A percentile compares a stretch with the other conserved stretches of the same genome.
Evolutionary conservation across 2,797 vertebrate species (phyloP).

Genomic region (Octomys mimax): DNA sequence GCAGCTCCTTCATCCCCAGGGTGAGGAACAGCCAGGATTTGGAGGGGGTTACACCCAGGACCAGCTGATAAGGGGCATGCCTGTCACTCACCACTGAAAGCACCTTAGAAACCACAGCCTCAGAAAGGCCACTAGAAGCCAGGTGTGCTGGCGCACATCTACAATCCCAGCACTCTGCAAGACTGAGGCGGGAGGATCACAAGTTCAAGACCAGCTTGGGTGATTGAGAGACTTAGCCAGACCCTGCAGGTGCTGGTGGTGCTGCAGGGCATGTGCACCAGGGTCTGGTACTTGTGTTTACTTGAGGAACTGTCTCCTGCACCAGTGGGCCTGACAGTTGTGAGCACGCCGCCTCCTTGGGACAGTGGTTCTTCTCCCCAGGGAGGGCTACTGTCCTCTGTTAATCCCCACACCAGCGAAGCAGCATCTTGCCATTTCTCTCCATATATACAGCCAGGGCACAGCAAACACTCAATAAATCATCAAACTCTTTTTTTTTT

Average conservation of each 20-base stretch:
- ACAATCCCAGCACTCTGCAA: not conserved
- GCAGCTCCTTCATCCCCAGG: not conserved
- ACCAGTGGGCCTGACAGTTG: not conserved
- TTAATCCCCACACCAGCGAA: not conserved
- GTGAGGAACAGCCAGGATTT: not conserved
- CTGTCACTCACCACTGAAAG: not conserved
- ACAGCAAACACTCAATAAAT: not conserved
- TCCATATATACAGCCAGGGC: not conserved
- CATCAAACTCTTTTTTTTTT: not conserved
- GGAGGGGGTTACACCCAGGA: not conserved
- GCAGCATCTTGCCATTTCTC: no score
- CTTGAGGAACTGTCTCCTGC: not conserved
- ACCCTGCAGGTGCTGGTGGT: not conserved
- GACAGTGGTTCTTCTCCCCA: not conserved
- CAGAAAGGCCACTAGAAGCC: not conserved
- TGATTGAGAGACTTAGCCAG: not conserved
- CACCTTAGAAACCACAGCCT: not conserved
- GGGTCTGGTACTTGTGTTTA: not conserved
- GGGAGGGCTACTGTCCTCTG: not conserved
- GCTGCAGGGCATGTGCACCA: not conserved
- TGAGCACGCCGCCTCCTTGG: not conserved
- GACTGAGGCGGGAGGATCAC: not conserved
- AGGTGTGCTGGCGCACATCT: not conserved
- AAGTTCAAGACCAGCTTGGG: not conserved
- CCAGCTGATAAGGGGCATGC: no score